phyloP scores from a whole-genome alignment of 1,140 invertebrate species.

The Bombyx mandarina region DNA sequence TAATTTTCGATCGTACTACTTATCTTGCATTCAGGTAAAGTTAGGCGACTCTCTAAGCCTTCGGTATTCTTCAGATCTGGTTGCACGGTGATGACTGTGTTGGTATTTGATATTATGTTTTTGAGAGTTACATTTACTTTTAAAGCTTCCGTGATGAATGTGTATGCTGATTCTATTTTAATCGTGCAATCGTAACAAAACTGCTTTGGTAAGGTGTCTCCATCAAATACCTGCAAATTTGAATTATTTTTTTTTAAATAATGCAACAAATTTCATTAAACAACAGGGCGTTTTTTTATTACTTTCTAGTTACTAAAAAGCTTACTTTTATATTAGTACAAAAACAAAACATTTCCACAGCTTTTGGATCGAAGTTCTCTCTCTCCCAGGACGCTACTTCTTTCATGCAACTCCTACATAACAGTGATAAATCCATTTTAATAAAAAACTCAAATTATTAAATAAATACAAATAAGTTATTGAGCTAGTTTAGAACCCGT shows the following conservation, averaged over 20 bases:
- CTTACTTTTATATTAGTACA: slow-evolving; percentile 53
- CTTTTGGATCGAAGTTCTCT: slow-evolving; percentile 34
- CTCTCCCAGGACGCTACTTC: slow-evolving; percentile 46
- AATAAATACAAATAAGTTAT: too few species aligned
- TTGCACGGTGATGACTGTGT: slow-evolving; percentile 43
- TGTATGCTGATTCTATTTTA: slow-evolving; percentile 51
- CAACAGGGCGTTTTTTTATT: too few species aligned
- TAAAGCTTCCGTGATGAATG: slow-evolving; percentile 50
- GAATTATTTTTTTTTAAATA: too few species aligned
- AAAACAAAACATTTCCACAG: slow-evolving; percentile 54
- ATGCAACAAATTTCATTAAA: too few species aligned
- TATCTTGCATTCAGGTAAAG: slow-evolving; percentile 44
- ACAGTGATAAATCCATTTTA: slow-evolving; percentile 38
- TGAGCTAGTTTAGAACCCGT: too few species aligned
- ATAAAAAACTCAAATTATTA: neutral
- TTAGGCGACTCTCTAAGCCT: slow-evolving; percentile 23
- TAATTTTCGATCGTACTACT: slow-evolving; percentile 24
- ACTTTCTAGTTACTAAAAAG: neutral
- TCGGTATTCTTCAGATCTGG: slow-evolving; percentile 21
- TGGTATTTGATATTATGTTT: slow-evolving; percentile 39
- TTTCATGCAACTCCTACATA: slow-evolving; percentile 59
- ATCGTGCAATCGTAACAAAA: slow-evolving; percentile 53
- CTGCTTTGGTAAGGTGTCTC: slow-evolving; percentile 47
- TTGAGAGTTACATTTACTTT: slow-evolving; percentile 46
- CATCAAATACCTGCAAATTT: neutral